phyloP scores from a whole-genome alignment of 2,797 vertebrate species.

The Mus spretus region DNA sequence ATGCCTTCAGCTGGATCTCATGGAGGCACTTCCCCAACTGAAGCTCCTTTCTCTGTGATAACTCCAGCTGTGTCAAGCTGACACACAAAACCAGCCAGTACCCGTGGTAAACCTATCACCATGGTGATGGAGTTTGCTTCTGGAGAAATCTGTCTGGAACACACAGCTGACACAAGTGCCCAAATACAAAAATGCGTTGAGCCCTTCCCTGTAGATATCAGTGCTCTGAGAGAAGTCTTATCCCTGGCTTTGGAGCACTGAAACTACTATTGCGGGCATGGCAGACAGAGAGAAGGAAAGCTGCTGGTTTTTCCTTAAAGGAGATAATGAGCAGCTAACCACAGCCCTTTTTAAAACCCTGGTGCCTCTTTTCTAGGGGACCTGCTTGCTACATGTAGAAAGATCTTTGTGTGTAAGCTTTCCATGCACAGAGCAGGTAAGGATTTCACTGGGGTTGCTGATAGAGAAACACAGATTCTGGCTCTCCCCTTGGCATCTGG shows the following conservation, averaged over 20 bases:
- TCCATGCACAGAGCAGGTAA: background rate
- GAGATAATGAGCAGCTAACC: background rate
- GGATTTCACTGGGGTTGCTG: background rate
- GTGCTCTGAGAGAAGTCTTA: background rate
- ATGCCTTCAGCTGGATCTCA: too few species aligned
- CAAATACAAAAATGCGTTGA: background rate
- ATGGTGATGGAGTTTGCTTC: background rate
- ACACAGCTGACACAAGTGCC: background rate
- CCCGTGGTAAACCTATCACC: background rate
- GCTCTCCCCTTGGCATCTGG: background rate
- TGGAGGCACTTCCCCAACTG: too few species aligned
- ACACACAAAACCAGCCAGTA: too few species aligned
- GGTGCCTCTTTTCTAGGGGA: background rate
- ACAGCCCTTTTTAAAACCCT: background rate
- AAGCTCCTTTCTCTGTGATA: too few species aligned
- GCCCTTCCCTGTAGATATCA: background rate
- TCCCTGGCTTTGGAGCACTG: background rate
- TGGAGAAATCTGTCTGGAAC: background rate
- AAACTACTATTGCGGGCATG: background rate
- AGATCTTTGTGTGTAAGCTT: background rate
- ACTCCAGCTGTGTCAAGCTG: too few species aligned
- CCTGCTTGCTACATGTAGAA: background rate
- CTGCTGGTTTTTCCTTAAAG: background rate
- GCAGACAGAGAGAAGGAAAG: background rate
- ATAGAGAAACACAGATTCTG: rapidly evolving